These are phyloP conservation scores for Sebastes miniatus DNA, from an alignment of 2,797 vertebrate genomes.

Conservation along the genomic window DNA sequence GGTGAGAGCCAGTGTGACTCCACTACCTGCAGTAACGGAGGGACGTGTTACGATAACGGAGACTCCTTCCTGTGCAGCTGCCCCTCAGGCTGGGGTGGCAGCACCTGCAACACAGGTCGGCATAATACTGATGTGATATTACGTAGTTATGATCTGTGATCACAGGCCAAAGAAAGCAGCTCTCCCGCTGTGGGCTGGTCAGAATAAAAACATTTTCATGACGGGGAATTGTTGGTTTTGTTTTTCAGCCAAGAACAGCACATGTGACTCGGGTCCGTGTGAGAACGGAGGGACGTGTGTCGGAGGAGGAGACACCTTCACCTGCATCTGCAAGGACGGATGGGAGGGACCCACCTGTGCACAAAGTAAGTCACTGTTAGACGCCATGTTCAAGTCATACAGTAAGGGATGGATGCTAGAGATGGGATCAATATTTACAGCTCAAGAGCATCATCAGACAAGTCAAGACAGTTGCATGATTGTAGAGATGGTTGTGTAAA, in stretches of 20 bases:
- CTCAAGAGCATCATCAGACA: neutral
- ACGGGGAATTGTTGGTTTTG: neutral
- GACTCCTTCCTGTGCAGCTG: slow-evolving; percentile 92
- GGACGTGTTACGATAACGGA: slow-evolving; percentile 91
- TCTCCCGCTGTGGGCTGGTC: neutral
- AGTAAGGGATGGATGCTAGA: neutral
- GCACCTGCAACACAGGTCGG: slow-evolving; percentile 92
- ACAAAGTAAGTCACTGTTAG: slow-evolving; percentile 83
- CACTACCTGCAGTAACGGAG: slow-evolving; percentile 91
- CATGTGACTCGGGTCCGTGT: slow-evolving; percentile 92
- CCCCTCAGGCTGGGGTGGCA: slow-evolving; percentile 88
- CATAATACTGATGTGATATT: neutral
- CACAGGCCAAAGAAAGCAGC: neutral
- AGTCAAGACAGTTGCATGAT: neutral
- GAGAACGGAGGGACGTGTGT: slow-evolving; percentile 94
- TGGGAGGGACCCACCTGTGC: slow-evolving; percentile 93
- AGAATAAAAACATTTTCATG: neutral
- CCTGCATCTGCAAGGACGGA: slow-evolving; percentile 96
- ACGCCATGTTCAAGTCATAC: neutral
- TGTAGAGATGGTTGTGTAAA: neutral
- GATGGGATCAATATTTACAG: neutral
- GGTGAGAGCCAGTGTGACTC: slow-evolving; percentile 95
- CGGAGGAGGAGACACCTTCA: slow-evolving; percentile 89
- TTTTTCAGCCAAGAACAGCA: slow-evolving; percentile 89
- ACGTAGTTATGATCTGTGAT: neutral